A percentile compares a stretch with the other conserved stretches of the same genome.
Evolutionary conservation across 2,797 vertebrate species (phyloP).

Genomic region (Microtus obscurus): DNA sequence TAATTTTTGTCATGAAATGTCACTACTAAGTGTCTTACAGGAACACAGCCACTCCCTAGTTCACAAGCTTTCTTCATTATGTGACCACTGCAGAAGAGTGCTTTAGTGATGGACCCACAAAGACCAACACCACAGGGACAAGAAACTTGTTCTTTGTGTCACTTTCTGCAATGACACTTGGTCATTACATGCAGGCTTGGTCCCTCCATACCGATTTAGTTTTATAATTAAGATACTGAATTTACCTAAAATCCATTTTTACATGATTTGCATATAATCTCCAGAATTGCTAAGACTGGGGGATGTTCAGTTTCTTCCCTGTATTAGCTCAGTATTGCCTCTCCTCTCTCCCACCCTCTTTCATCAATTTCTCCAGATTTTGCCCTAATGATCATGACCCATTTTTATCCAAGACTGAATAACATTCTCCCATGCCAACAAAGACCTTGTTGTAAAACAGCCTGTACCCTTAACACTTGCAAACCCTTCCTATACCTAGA

Average conservation of each 20-base stretch:
- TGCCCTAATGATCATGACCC: not conserved
- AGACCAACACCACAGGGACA: not conserved
- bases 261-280: not conserved
- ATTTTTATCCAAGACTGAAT: not conserved
- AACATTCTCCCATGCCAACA: not conserved
- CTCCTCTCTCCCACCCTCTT: not conserved
- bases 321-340: not conserved
- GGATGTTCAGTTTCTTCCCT: not conserved
- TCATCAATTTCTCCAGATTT: not conserved
- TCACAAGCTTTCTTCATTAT: not conserved
- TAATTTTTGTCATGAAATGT: not conserved
- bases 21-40: slow-evolving; percentile 33
- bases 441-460: not conserved
- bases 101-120: not conserved
- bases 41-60: not conserved
- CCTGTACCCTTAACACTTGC: not conserved
- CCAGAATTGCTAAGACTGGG: not conserved
- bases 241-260: slow-evolving; percentile 20
- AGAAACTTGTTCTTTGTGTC: not conserved
- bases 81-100: not conserved
- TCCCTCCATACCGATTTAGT: not conserved
- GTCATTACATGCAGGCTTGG: not conserved
- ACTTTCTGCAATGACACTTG: not conserved
- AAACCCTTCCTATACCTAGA: slow-evolving; percentile 19
- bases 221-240: slow-evolving; percentile 18